These are phyloP conservation scores for Galerucella pusilla DNA, from an alignment of 2,888 invertebrate genomes.

Conservation along the genomic window DNA sequence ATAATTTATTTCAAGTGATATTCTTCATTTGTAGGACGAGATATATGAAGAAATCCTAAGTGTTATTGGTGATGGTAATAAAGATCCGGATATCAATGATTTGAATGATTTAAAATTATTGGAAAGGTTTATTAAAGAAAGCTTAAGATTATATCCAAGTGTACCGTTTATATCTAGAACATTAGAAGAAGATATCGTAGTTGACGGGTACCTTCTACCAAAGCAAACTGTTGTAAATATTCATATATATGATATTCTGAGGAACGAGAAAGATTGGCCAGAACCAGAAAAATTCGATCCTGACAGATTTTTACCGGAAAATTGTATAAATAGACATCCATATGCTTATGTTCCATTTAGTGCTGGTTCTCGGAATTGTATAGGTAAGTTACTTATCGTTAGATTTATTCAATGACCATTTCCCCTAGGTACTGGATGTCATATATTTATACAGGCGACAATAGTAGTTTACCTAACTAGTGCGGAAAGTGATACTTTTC, in stretches of 20 bases:
- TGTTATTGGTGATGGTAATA: conserved; percentile 48
- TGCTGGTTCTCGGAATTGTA: conserved; percentile 76
- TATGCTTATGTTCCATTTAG: conserved; percentile 76
- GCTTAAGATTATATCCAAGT: conserved; percentile 61
- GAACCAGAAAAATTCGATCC: conserved; percentile 77
- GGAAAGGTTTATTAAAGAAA: conserved; percentile 62
- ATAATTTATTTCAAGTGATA: no score
- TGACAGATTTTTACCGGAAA: conserved; percentile 76
- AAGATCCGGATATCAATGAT: conserved; percentile 54
- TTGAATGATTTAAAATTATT: conserved; percentile 60
- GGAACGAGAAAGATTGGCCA: conserved; percentile 72
- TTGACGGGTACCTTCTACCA: conserved; percentile 64
- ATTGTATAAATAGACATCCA: conserved; percentile 68
- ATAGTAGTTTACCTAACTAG: no score
- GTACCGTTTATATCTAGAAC: conserved; percentile 60
- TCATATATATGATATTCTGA: conserved; percentile 74
- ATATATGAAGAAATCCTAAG: conserved; percentile 51
- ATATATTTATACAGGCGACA: no score
- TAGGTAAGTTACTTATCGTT: conserved; percentile 65
- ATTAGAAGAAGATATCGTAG: conserved; percentile 51
- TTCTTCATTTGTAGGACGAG: conserved; percentile 43
- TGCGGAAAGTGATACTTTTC: no score
- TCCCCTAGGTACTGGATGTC: no score
- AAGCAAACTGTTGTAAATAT: conserved; percentile 67
- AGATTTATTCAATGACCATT: no score